Evolutionary conservation across 1,140 invertebrate species (phyloP), one percentile per base, ranked within the genome.

Genomic region (Choristoneura fumiferana): DNA sequence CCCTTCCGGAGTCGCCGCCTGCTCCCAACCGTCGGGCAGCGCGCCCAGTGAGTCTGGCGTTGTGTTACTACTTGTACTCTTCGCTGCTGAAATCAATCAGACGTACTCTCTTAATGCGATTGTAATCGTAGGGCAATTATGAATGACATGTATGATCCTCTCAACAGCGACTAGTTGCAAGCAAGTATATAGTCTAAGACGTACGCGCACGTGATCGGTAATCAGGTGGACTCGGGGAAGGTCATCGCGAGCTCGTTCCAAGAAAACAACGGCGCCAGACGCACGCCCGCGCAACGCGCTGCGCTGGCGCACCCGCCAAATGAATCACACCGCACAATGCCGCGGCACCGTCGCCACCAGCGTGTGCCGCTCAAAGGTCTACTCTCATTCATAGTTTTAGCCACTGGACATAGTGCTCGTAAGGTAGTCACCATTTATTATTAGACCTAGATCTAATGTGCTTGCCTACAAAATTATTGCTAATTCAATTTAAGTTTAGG

Each of bases 21-120:
- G 95, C 87, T 99, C 97, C 98, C 98, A 99, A 64, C 97, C 97
- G 57, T 98, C 96, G 40, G 98, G 98, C 68, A 99, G 91, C 56
- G 96, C 94, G 40, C 95, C 96, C 75, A 97, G 84, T 33, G 91
- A 82, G 75, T 91, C 92, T 59, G 82, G 72, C 62, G 82, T 69
- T 67, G 82, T 81, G 67, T 71, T 86, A 85, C 76, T 87, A 75
- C 84, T 89, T 87, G 85, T 87, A 82, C 79, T 89, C 84, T 89
- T 89, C 80, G 86, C 82, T 84, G 85, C 85, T 89, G 86, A 81
- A 89, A 89, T 73, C 70, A 84, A 88, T 78, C 81, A 77, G 67
- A 77, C 63, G 70, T 64, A 62, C 69, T 71, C 65, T 57, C 67
- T 45, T 40, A 58, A 69, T 69, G 54, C 63, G 54, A 67, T 54